Evolutionary conservation across 2,113 vertebrate species (phyloP).

Genomic region (Apteryx mantelli): DNA sequence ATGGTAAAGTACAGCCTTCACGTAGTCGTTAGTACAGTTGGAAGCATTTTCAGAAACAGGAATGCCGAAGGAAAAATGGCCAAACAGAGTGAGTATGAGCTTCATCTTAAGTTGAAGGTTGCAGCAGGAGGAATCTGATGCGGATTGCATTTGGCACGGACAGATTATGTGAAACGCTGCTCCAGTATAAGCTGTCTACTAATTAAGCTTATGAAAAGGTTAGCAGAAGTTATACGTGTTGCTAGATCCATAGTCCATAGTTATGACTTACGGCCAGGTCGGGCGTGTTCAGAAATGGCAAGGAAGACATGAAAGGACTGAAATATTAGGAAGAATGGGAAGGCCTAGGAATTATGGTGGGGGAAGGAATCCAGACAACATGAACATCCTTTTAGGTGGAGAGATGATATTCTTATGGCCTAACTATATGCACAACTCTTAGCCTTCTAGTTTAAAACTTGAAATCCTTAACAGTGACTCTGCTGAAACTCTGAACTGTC

Average conservation of each 20-base stretch:
- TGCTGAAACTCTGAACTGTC: background rate
- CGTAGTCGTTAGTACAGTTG: fast-evolving
- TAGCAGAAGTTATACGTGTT: fast-evolving
- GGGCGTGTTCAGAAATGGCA: fast-evolving
- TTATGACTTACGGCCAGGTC: background rate
- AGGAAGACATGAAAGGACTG: background rate
- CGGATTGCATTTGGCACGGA: fast-evolving
- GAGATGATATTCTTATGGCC: background rate
- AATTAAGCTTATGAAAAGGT: background rate
- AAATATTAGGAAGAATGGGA: background rate
- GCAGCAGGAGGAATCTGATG: fast-evolving
- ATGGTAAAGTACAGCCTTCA: background rate
- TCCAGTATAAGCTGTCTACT: background rate
- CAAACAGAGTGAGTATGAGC: background rate
- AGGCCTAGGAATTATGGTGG: fast-evolving
- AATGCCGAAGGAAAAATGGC: background rate
- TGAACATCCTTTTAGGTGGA: background rate
- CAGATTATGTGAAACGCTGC: fast-evolving
- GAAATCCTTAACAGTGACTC: background rate
- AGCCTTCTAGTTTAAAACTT: background rate
- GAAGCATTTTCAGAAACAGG: background rate
- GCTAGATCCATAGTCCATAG: fast-evolving
- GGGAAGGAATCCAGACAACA: fast-evolving
- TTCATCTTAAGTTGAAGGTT: fast-evolving
- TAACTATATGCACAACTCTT: fast-evolving